Percentiles rank a stretch among this genome's conserved stretches.
Evolutionary conservation across 1,140 invertebrate species (phyloP).

Genomic region (Campoletis sonorensis): DNA sequence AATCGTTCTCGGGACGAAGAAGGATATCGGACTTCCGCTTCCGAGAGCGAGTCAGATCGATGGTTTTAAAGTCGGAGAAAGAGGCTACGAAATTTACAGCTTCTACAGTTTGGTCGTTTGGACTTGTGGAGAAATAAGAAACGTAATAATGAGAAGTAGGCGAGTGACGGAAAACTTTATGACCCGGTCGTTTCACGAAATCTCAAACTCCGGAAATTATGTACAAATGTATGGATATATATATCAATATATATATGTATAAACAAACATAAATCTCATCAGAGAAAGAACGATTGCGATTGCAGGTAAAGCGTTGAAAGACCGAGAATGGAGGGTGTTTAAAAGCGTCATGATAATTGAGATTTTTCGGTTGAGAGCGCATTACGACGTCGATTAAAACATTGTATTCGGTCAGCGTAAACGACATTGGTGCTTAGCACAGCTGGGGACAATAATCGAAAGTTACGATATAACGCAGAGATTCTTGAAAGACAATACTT

Average conservation of each 20-base stretch:
- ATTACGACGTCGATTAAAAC: conserved; percentile 73
- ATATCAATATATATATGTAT: background rate
- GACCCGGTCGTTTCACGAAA: conserved; percentile 40
- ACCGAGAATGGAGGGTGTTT: background rate
- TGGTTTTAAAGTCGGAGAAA: background rate
- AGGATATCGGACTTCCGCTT: conserved; percentile 31
- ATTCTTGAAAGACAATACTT: background rate
- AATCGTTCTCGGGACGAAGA: background rate
- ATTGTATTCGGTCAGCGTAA: conserved; percentile 64
- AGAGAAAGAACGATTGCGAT: background rate
- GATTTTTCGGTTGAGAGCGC: conserved; percentile 62
- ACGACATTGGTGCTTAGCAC: conserved; percentile 70
- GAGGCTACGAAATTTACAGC: background rate
- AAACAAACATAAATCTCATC: background rate
- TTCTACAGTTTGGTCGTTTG: background rate
- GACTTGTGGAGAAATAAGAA: background rate
- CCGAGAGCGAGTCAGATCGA: conserved; percentile 1
- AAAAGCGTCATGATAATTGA: conserved; percentile 34
- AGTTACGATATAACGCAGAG: conserved; percentile 23
- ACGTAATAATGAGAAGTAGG: conserved; percentile 12
- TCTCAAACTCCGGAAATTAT: background rate
- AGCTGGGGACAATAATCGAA: conserved; percentile 36
- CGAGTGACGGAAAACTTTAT: conserved; percentile 32
- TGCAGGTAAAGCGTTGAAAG: background rate
- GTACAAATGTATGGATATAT: background rate